A percentile compares a stretch with the other conserved stretches of the same genome.
Evolutionary conservation across 1,140 invertebrate genomes (phyloP).

Genomic region (Microplitis demolitor): DNA sequence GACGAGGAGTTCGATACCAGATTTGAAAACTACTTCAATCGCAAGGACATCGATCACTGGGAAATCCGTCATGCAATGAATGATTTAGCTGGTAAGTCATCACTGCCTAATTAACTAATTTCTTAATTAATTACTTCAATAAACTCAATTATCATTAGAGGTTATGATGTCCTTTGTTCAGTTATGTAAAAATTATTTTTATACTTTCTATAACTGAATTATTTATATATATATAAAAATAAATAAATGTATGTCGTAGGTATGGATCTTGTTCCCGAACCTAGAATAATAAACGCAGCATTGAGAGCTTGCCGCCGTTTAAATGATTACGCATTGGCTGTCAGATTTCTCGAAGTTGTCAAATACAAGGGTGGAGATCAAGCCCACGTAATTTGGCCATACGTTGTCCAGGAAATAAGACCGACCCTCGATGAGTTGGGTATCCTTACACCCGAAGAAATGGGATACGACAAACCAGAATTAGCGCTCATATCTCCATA

Average conservation of each 20-base stretch:
- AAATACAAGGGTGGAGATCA: slow-evolving; percentile 88
- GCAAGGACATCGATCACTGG: slow-evolving; percentile 94
- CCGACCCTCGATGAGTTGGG: slow-evolving; percentile 94
- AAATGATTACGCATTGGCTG: slow-evolving; percentile 91
- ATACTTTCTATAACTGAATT: no score
- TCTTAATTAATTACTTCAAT: background rate
- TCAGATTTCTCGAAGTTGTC: slow-evolving; percentile 90
- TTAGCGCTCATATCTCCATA: slow-evolving; percentile 79
- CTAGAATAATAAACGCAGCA: slow-evolving; percentile 89
- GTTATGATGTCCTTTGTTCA: background rate
- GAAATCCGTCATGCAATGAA: slow-evolving; percentile 90
- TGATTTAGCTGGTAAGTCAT: slow-evolving; percentile 64
- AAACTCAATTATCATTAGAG: background rate
- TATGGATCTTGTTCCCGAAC: slow-evolving; percentile 95
- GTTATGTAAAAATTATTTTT: no score
- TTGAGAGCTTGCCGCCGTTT: slow-evolving; percentile 89
- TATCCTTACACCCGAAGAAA: slow-evolving; percentile 90
- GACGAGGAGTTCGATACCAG: slow-evolving; percentile 77
- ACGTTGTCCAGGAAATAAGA: slow-evolving; percentile 89
- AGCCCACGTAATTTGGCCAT: slow-evolving; percentile 85
- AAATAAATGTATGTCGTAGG: slow-evolving; percentile 61
- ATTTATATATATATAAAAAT: no score
- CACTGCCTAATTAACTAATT: background rate
- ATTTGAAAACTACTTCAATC: slow-evolving; percentile 86
- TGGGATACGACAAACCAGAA: slow-evolving; percentile 98